Evolutionary conservation across 2,888 invertebrate species (phyloP), one percentile per base, ranked within the genome.

Genomic region (Octodonta nipae): DNA sequence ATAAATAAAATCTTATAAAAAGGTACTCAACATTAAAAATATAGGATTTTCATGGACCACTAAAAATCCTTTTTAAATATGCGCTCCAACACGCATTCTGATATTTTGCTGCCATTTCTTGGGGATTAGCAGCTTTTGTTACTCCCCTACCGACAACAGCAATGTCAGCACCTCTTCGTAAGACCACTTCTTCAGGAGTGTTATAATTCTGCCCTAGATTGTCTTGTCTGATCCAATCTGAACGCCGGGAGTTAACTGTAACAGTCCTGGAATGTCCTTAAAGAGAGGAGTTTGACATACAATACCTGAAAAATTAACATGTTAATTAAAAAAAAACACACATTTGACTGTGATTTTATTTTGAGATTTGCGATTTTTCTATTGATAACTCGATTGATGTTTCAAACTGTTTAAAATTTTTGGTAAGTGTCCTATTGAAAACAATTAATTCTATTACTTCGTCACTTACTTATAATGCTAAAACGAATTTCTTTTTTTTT

Each of bases 61-160:
- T n/a, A n/a, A n/a, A n/a, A 14, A 57, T 46, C 45, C 73, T 63
- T 42, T 66, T 64, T 27, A 54, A 50, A 46, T 75, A 81, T 11
- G 79, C 76, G 5, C 64, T 63, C 81, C 84, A 91, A 5, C 85
- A 67, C 38, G 74, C 66, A 44, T 76, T 66, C 48, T 77, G 77
- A 53, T 87, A 92, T 25, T 73, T 59, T 32, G 72, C 60, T 6
- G 85, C 82, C 30, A 78, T 71, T 25, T 62, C 61, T 35, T 69
- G 70, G 15, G 80, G 75, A 54, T 79, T 74, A 4, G 66, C 59
- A 0, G 79, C 71, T 41, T 75, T 64, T 1, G 76, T 70, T 43
- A 98, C 88, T 1, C 91, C 96, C 44, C 96, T 70, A 0, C 96
- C 96, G 1, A 98, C 93, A 6, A 98, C 92, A 15, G 87, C 81